Percentiles rank a stretch among this genome's conserved stretches.
phyloP scores from a whole-genome alignment of 92 coral and sea anemone genomes.

The Palythoa caribaeorum region DNA sequence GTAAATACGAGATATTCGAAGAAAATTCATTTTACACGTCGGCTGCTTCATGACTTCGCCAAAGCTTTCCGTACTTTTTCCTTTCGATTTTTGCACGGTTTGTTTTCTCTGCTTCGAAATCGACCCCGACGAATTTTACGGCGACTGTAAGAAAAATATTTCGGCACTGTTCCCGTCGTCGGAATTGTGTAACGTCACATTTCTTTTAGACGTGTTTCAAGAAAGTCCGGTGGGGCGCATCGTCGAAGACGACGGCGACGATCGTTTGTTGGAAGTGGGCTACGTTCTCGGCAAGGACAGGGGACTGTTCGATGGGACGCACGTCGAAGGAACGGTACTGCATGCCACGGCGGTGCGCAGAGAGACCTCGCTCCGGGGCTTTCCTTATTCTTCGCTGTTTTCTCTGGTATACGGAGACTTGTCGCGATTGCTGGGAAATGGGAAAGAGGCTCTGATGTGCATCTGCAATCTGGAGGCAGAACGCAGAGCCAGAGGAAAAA shows the following conservation, averaged over 20 bases:
- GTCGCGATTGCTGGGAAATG: neutral
- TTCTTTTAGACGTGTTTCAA: neutral
- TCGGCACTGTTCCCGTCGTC: neutral
- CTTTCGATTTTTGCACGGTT: neutral
- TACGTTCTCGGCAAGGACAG: neutral
- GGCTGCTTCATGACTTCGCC: neutral
- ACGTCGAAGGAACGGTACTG: neutral
- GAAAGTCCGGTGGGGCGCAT: neutral
- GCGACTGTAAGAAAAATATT: neutral
- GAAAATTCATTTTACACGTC: too few species aligned
- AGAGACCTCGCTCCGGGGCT: neutral
- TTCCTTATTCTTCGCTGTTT: neutral
- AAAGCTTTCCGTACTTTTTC: neutral
- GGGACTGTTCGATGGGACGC: neutral
- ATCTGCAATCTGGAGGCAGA: neutral
- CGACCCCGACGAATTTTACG: neutral
- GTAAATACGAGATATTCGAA: too few species aligned
- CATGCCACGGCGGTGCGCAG: neutral
- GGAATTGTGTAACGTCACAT: neutral
- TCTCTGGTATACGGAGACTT: neutral
- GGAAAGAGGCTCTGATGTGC: neutral
- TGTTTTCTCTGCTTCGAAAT: neutral
- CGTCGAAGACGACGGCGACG: neutral
- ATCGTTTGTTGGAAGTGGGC: neutral
- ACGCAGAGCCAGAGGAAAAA: neutral